Conservation (phyloP, 2,797 vertebrate species). For the Aeoliscus strigatus region DNA sequence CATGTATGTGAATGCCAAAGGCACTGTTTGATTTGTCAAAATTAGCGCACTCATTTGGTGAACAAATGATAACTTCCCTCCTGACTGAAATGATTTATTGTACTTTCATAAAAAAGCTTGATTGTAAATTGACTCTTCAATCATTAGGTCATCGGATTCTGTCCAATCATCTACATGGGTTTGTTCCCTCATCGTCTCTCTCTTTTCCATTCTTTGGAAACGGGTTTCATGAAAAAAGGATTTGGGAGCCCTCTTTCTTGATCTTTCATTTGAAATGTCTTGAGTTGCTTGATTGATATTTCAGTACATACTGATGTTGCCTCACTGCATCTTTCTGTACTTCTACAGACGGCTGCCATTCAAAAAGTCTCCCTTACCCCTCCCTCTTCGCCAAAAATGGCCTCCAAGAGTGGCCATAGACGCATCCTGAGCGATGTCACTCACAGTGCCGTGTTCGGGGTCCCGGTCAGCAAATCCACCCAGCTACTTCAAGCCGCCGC, state of each 20-base stretch:
- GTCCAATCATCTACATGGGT: slow-evolving; percentile 8
- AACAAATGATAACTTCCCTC: slow-evolving; percentile 12
- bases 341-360: slow-evolving; percentile 40
- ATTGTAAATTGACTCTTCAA: neutral
- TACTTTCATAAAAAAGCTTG: neutral
- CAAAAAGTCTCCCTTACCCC: slow-evolving; percentile 92
- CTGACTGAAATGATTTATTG: neutral
- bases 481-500: slow-evolving; percentile 94
- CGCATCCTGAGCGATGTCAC: slow-evolving; percentile 97
- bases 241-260: neutral
- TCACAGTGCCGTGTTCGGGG: slow-evolving; percentile 93
- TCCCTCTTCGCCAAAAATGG: slow-evolving; percentile 92
- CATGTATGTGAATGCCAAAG: neutral
- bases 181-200: neutral
- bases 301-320: neutral
- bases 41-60: neutral
- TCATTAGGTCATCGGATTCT: slow-evolving; percentile 8
- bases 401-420: slow-evolving; percentile 88
- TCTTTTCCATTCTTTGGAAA: slow-evolving; percentile 4
- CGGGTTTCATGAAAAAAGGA: neutral
- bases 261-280: slow-evolving; percentile 4
- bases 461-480: slow-evolving; percentile 96
- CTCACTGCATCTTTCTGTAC: neutral
- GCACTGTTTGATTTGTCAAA: neutral
- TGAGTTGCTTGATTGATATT: too few relatives aligned